Evolutionary conservation across 30 jellyfish, hydroid and myxozoan genomes (phyloP), one percentile per base, ranked within the genome.

Genomic region (Euphysa ruthae): DNA sequence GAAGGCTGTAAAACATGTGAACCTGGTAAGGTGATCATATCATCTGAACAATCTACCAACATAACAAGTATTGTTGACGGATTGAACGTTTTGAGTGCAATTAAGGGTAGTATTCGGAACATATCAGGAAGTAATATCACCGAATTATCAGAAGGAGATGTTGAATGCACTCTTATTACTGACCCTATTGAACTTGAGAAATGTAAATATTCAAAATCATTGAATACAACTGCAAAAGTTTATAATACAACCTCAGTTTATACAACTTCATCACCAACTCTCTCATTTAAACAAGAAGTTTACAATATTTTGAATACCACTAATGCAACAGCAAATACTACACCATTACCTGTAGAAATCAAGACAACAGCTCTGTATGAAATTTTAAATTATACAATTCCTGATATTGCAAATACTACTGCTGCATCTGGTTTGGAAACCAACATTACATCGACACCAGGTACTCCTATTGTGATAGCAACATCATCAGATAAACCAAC

Each of bases 81-180:
- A 29, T 24, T 63, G 58, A 63, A 63, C 6, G 31, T 63, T 5
- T 63, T 63, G 1, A 63, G 71, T 31, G 64, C 77, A 7, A 1
- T 31, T 24, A 43, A 63, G 21, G 77, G 77, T 1, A 32, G 25
- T 5, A 30, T 63, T 0, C n/a, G n/a, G n/a, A 63, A 63, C 30
- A 34, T 29, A 26, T 24, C 65, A 7, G 18, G n/a, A 30, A 22
- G 61, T n/a, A 63, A 42, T 31, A 43, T 12, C 18, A 42, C 62
- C 2, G 23, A 46, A 25, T 46, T 46, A 46, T 46, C 2, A n/a
- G 60, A 46, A 2, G 10, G 23, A n/a, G 23, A 46, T 4, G 8
- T 46, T 46, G 60, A 46, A 5, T 46, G 60, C 60, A 46, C 28
- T 8, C 28, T n/a, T 25, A 5, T 38, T 38, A 8, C 60, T 46